Evolutionary conservation across 2,113 vertebrate genomes (phyloP), one percentile per base, ranked within the genome.

Genomic region (Alectura lathami): DNA sequence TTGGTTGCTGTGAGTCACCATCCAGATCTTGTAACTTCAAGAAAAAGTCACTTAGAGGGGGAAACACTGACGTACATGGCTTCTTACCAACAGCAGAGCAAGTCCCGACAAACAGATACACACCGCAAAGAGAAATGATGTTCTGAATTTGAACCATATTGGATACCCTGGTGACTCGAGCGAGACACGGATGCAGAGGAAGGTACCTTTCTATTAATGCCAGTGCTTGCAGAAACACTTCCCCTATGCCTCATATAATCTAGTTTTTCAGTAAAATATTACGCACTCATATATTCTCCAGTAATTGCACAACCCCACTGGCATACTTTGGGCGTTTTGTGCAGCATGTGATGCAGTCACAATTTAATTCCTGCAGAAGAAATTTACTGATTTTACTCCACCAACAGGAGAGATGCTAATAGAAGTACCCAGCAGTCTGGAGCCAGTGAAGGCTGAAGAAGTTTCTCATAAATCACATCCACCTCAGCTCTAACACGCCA

Each of bases 311-410:
- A 94, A 14, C 12, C 29, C 32, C 12, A 51, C 17, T 59, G 45
- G 54, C 47, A 26, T 48, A 27, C 30, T 42, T 45, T 36, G 73
- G 20, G 13, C 30, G 62, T 67, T 67, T 40, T 47, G 5, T 23
- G 32, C 50, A 57, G 40, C 11, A 54, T 1, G 64, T 18, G 84
- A 50, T 32, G n/a, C 66, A 92, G 54, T 17, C 56, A 72, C 64
- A 45, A 79, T 56, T 86, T 32, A 60, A 79, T 24, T 92, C 69
- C 92, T 89, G 69, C 53, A 88, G 76, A 94, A 88, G 78, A 36
- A 78, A 79, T 64, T 38, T 29, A 60, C 59, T 68, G 38, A 32
- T 87, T 83, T 90, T 47, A 45, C 17, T 70, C 20, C 36, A 27
- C 9, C 26, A 63, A 27, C 24, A 59, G 60, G 9, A 73, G 24